Percentiles rank a stretch among this genome's conserved stretches.
Conservation (phyloP, 2,113 vertebrate species). For the Lepidothrix coronata region DNA sequence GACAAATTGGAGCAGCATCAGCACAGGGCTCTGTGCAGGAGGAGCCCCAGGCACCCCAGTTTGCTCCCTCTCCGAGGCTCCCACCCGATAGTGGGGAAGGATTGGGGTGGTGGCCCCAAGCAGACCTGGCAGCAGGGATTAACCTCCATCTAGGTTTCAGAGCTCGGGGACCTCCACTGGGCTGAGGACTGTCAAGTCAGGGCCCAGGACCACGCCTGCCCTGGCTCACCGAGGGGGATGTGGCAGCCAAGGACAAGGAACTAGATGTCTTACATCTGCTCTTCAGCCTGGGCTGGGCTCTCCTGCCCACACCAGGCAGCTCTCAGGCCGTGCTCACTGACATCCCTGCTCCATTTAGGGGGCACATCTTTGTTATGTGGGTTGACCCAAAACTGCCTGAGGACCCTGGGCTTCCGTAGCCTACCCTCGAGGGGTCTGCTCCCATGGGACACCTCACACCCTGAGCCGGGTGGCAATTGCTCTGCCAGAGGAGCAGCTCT, state of each 20-base stretch:
- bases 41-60: not conserved
- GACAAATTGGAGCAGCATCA: accelerated
- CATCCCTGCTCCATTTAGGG: not conserved
- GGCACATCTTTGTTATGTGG: not conserved
- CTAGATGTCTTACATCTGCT: not conserved
- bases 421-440: not conserved
- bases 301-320: not conserved
- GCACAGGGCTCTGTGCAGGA: not conserved
- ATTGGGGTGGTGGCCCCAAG: not conserved
- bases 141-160: not conserved
- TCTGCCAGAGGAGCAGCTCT: not conserved
- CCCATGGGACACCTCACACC: not conserved
- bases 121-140: not conserved
- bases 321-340: not conserved
- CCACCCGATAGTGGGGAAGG: not conserved
- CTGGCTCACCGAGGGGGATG: accelerated
- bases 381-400: not conserved
- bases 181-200: not conserved
- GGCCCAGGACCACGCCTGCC: not conserved
- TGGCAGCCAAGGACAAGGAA: not conserved
- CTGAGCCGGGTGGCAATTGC: not conserved
- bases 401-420: not conserved
- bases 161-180: not conserved
- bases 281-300: not conserved
- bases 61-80: not conserved